Base-by-base conservation (phyloP, 2,113 vertebrate genomes). In the Lagopus muta region DNA sequence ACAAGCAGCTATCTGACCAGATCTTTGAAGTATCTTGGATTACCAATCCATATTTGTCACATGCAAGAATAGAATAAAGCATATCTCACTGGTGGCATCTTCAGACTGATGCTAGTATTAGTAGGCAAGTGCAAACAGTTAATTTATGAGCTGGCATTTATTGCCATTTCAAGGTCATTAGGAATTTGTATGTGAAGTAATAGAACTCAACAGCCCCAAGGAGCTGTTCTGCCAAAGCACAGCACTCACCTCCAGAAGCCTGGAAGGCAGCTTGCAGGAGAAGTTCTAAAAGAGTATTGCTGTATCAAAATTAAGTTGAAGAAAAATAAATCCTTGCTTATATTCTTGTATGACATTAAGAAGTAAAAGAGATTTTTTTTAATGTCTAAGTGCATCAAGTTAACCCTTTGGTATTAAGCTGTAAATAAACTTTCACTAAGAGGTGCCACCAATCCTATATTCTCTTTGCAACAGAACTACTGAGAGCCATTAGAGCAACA, bases 161-260 rank as follows among this genome's bases (percentile, higher is more conserved):
- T 77, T 90, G 58, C 43, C 61, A 94, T 90, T 93, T 94, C 86
- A 90, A 90, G 48, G 48, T 62, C 57, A 90, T 79, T 60, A 92
- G 62, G 43, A 92, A 90, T 48, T 25, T 65, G 18, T 61, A 15
- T 75, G 32, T 71, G 69, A 92, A 79, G 32, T 60, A 72, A 73
- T 28, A 36, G 76, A 92, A 90, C 50, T 73, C 10, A 45, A 0
- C 19, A 72, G 27, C 18, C 40, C 72, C 65, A 72, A 62, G 27
- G 27, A 86, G 75, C 18, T 2, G 1, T 77, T 70, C 4, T 6
- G 67, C 48, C 64, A 66, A 82, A 77, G 75, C 40, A 40, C 15
- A 85, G 66, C 15, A n/a, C 15, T 79, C 16, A 25, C 0, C 0
- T 73, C 36, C 54, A 80, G 48, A 85, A 85, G 62, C 24, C n/a